Evolutionary conservation across 2,113 vertebrate species (phyloP), one percentile per base, ranked within the genome.

Genomic region (Bothrops jararaca): DNA sequence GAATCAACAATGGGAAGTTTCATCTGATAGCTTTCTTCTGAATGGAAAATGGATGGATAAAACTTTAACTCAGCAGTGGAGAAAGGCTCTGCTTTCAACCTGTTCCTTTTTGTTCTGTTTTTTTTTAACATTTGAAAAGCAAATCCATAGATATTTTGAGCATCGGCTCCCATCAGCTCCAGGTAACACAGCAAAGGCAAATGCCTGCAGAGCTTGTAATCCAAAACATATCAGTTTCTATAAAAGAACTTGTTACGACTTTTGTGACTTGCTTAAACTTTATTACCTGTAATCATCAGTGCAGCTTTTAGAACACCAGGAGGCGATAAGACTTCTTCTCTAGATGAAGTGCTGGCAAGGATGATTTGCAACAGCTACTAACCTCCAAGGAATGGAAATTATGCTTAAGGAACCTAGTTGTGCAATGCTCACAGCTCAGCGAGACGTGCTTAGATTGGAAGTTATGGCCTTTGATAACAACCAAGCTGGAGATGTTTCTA

Each of bases 391-490:
- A 91, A 23, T 60, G 45, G 45, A 85, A 48, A 52, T 42, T 5
- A 50, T 23, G 18, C 7, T 50, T 50, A 24, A 24, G 12, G 34
- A 64, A 57, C 4, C 58, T 85, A 18, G n/a, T 58, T 85, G 54
- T 34, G 54, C 69, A 89, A 92, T 9, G 7, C 13, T 29, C 74
- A 22, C 1, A 0, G 23, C 54, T 86, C 42, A 52, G 48, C 18
- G 39, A 0, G 0, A 48, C 42, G 80, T 48, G 64, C 0, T 0
- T 1, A 53, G 56, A 6, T 57, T 64, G 58, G 80, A 58, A 42
- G 20, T 39, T 2, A 48, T 24, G 85, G 23, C 20, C 5, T 60
- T 57, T 94, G 53, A 86, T 26, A 91, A 26, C 20, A 13, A 3
- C 50, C 4, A 23, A 86, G 20, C 80, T 0, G 52, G 87, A 29